These are phyloP conservation scores for Athalia cordata DNA, from an alignment of 2,888 invertebrate species.

Conservation along the genomic window DNA sequence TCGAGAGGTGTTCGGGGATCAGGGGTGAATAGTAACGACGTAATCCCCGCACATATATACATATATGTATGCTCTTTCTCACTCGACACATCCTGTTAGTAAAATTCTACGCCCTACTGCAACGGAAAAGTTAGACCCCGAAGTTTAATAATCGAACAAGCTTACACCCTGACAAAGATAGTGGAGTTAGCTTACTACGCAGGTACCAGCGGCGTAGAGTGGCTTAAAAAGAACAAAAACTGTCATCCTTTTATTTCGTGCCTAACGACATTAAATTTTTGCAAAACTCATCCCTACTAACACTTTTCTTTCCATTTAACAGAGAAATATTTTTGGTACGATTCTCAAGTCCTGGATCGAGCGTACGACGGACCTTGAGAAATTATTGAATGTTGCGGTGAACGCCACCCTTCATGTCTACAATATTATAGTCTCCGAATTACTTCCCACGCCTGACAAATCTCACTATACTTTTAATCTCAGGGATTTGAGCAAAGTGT, in stretches of 20 bases:
- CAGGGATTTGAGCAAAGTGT: constrained; percentile 89
- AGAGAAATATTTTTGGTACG: constrained; percentile 81
- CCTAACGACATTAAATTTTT: too few relatives aligned
- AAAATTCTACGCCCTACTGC: background rate
- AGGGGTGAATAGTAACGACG: constrained; percentile 23
- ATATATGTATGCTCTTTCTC: background rate
- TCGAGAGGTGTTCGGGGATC: background rate
- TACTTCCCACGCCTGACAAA: constrained; percentile 91
- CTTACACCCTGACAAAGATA: too few relatives aligned
- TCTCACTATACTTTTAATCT: constrained; percentile 94
- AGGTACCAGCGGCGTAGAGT: too few relatives aligned
- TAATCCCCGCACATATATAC: constrained; percentile 16
- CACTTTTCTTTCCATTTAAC: constrained; percentile 48
- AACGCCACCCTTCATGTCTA: constrained; percentile 82
- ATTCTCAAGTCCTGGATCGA: constrained; percentile 83
- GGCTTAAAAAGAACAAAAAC: too few relatives aligned
- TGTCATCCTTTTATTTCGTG: too few relatives aligned
- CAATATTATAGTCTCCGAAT: constrained; percentile 79
- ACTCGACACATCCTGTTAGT: background rate
- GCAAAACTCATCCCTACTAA: too few relatives aligned
- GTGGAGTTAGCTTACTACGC: too few relatives aligned
- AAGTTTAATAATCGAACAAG: background rate
- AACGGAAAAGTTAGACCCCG: constrained; percentile 15
- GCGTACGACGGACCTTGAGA: constrained; percentile 57
- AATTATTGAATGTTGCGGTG: constrained; percentile 75